These are phyloP conservation scores for Pachliopta kotzebuea DNA, from an alignment of 2,888 invertebrate species.

Conservation along the genomic window DNA sequence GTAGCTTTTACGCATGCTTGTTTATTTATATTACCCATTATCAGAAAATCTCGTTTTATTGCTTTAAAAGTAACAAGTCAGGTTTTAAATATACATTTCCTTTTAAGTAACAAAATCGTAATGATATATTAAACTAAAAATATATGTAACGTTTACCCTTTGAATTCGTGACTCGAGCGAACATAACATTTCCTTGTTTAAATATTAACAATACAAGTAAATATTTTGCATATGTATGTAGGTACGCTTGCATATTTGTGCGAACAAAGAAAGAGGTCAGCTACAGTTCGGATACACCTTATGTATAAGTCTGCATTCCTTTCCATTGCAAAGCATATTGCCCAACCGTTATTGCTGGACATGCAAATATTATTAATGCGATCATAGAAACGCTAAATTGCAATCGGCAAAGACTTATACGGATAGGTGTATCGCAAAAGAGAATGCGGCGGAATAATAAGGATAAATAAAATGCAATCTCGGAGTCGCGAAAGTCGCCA, in stretches of 20 bases:
- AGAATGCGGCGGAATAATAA: slow-evolving; percentile 32
- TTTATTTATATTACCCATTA: not conserved
- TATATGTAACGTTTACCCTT: slow-evolving; percentile 15
- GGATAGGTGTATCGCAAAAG: slow-evolving; percentile 13
- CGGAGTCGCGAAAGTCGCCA: slow-evolving; percentile 48
- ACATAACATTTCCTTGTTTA: slow-evolving; percentile 25
- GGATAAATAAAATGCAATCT: slow-evolving; percentile 32
- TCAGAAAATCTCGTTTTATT: not conserved
- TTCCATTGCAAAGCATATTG: slow-evolving; percentile 11
- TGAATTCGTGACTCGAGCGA: slow-evolving; percentile 18
- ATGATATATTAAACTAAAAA: not conserved
- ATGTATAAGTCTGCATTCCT: slow-evolving; percentile 17
- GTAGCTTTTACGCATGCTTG: not conserved
- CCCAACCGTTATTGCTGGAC: slow-evolving; percentile 15
- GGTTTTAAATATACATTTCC: not conserved
- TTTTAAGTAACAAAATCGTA: not conserved
- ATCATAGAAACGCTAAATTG: slow-evolving; percentile 19
- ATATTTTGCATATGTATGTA: slow-evolving; percentile 3
- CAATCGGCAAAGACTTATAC: slow-evolving; percentile 15
- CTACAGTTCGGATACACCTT: slow-evolving; percentile 9
- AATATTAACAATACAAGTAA: slow-evolving; percentile 12
- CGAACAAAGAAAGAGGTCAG: slow-evolving; percentile 25
- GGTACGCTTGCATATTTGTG: not conserved
- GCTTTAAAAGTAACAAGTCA: not conserved
- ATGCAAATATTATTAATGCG: slow-evolving; percentile 24